Percentiles rank a stretch among this genome's conserved stretches.
Evolutionary conservation across 1,140 invertebrate species (phyloP).

Genomic region (Dreissena rostriformis): DNA sequence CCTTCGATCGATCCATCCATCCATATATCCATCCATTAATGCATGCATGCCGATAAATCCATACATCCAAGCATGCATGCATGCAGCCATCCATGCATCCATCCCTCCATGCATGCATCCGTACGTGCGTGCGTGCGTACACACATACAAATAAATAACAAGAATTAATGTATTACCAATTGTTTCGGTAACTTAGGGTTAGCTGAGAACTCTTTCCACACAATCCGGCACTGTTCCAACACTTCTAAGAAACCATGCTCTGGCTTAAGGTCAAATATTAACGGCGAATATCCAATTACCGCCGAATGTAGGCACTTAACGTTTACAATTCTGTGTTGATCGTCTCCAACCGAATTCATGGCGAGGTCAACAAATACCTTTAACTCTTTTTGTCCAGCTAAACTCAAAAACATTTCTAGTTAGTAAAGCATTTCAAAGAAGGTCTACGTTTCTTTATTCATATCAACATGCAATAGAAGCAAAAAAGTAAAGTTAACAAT

Average conservation of each 20-base stretch:
- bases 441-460: no score
- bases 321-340: constrained; percentile 68
- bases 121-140: no score
- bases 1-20: no score
- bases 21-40: no score
- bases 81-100: no score
- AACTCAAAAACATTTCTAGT: constrained; percentile 3
- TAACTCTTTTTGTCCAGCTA: constrained; percentile 72
- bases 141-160: no score
- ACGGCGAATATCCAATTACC: constrained; percentile 75
- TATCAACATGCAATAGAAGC: no score
- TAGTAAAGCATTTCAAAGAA: background rate
- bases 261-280: constrained; percentile 76
- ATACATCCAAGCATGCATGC: no score
- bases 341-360: constrained; percentile 76
- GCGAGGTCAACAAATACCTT: constrained; percentile 80
- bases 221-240: constrained; percentile 67
- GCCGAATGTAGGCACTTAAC: constrained; percentile 75
- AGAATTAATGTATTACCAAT: constrained; percentile 59
- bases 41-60: no score
- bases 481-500: no score
- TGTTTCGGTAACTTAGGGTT: constrained; percentile 70
- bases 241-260: constrained; percentile 64
- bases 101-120: no score
- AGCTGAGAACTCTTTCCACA: constrained; percentile 70